Base-by-base conservation (phyloP, 2,888 invertebrate genomes). In the Andrena dorsata region DNA sequence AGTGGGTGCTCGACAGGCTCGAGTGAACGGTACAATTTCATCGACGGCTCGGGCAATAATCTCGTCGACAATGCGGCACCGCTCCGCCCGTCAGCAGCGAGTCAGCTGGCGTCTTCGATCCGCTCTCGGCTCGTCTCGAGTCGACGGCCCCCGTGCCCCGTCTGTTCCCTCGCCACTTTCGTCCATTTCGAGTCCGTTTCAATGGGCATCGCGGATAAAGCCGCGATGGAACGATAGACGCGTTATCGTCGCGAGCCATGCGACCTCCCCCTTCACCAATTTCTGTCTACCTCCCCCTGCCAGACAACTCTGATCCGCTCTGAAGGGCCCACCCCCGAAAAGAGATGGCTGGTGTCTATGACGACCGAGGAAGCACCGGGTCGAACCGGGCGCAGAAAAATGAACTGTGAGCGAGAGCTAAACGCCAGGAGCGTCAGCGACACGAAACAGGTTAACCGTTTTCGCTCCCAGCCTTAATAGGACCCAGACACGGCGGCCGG, bases 51-150 rank as follows among this genome's bases (percentile, higher is more conserved):
- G 58, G 64, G 73, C 73, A 80, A 87, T 87, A 81, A 86, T 88
- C 88, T 82, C 82, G 82, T 32, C 84, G 78, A 80, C 80, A 75
- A 84, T 78, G 47, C 80, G 65, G 61, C 76, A 23, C 41, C 28
- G 60, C 56, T 76, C 66, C 71, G 61, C 28, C 32, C 71, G 61
- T 58, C 76, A 76, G 76, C 30, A 77, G 26, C 86, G 79, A 86
- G 84, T 87, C 88, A 88, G 86, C 86, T 86, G 86, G 85, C 80
- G 73, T 86, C 86, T 88, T 88, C 88, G 86, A 88, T 82, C 83
- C 78, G 64, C 47, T 79, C 78, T 75, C 79, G 53, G 60, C 56
- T 64, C 71, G 60, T 49, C 63, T 58, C 68, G 32, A n/a, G 13
- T 28, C 69, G 51, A 53, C 63, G 51, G 53, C 30, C 74, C 60